Percentiles rank a stretch among this genome's conserved stretches.
Evolutionary conservation across 2,888 invertebrate genomes (phyloP).

Genomic region (Neoaliturus tenellus): DNA sequence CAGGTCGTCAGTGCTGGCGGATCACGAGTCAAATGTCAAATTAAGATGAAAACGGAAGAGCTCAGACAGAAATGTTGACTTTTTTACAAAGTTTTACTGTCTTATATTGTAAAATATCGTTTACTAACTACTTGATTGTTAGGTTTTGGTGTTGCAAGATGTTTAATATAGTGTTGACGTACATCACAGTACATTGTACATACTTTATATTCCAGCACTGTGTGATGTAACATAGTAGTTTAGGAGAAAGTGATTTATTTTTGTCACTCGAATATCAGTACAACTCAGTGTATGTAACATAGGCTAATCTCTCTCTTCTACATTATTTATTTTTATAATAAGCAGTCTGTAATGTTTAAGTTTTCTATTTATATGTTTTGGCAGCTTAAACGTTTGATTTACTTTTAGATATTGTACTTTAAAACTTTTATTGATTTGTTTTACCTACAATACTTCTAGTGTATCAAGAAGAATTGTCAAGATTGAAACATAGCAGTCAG

Average conservation of each 20-base stretch:
- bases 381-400: slow-evolving; percentile 29
- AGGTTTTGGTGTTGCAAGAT: slow-evolving; percentile 52
- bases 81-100: slow-evolving; percentile 24
- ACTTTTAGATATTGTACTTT: background rate
- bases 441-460: background rate
- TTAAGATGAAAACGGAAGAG: background rate
- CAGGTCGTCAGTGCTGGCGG: background rate
- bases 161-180: slow-evolving; percentile 48
- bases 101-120: slow-evolving; percentile 36
- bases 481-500: slow-evolving; percentile 12
- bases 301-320: slow-evolving; percentile 29
- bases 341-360: slow-evolving; percentile 28
- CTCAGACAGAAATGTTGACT: slow-evolving; percentile 14
- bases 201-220: slow-evolving; percentile 51
- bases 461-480: background rate
- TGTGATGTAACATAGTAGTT: slow-evolving; percentile 55
- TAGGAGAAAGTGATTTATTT: slow-evolving; percentile 52
- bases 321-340: slow-evolving; percentile 49
- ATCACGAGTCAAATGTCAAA: background rate
- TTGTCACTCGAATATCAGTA: slow-evolving; percentile 54
- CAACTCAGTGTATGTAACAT: slow-evolving; percentile 50
- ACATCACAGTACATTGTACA: slow-evolving; percentile 51
- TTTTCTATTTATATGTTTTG: slow-evolving; percentile 25
- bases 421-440: background rate
- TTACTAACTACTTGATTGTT: slow-evolving; percentile 45